Evolutionary conservation across 2,888 invertebrate genomes (phyloP), one percentile per base, ranked within the genome.

Genomic region (Leucophenga maculata): DNA sequence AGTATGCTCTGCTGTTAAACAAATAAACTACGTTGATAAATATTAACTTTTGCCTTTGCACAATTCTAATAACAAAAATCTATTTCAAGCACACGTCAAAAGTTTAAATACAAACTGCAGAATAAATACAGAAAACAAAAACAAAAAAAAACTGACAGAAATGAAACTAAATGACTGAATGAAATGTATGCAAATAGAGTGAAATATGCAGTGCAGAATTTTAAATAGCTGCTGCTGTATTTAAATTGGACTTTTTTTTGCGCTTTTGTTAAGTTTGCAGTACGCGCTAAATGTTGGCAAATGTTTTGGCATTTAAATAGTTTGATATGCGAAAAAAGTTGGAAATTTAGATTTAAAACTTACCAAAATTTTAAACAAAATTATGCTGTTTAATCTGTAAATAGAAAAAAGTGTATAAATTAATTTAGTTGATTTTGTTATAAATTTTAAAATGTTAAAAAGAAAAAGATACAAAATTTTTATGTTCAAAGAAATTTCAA

Each of bases 21-120:
- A 46, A 64, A 46, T 22, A 18, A 64, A 48, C 46, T 64, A 32
- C 13, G 13, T 22, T 48, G 22, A 20, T 48, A 46, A 48, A 64
- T 22, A 32, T 64, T 39, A 46, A 22, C 62, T 64, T 46, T n/a
- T 46, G 46, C 20, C 39, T 64, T 22, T 39, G 20, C 20, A 22
- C 44, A 64, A 46, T 48, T 64, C 62, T 64, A 64, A 64, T 46
- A 46, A 22, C 46, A 46, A 64, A 39, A 64, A 64, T 64, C 14
- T 46, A 46, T 20, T 46, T 13, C 9, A 20, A n/a, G 46, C 62
- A 64, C 48, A 32, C 48, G 20, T 64, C 48, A 48, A 64, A 48
- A 18, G 26, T 48, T 20, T 13, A 20, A 20, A 64, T 48, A 64
- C 3, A 6, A 64, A 64, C 48, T 14, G 13, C 13, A 8, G 14